Base-by-base conservation (phyloP, 2,113 vertebrate species). In the Glaucomys volans region DNA sequence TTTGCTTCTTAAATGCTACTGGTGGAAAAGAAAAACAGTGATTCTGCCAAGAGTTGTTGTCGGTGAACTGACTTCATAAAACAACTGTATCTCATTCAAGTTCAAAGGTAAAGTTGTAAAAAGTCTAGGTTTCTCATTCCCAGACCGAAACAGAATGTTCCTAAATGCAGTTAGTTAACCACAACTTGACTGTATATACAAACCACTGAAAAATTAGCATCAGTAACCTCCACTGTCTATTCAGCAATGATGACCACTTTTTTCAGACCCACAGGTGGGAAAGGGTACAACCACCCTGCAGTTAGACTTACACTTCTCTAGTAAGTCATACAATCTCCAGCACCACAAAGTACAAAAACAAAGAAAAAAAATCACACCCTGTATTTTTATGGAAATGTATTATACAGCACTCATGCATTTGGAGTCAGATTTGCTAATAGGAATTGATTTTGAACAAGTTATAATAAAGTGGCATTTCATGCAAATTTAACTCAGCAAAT, bases 401-500 rank as follows among this genome's bases (percentile, higher is more conserved):
- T 93, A 66, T 37, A 40, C 0, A 84, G 57, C 24, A 4, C 28
- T 71, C 42, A 72, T 75, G 35, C 87, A 35, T 92, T 52, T 75
- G 40, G 62, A 54, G 57, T 83, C 47, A 83, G 69, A 88, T 24
- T 95, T 44, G 50, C n/a, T 72, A 67, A 44, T 81, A 57, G 75
- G 26, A 85, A 42, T 84, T 77, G 52, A 59, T 80, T 37, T 90
- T 94, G 42, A 95, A 67, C 62, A 87, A 89, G 79, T 91, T 62
- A 77, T 17, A 93, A 5, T 89, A 32, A 69, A 72, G 66, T 40
- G 59, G 47, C 0, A 52, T 87, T 90, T 95, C 72, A 92, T 17
- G 6, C 66, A 91, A 94, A 76, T 50, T 71, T 81, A 90, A 71
- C 67, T 87, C n/a, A 82, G 24, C 28, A 92, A 52, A 90, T 90